Conservation (phyloP, 2,113 vertebrate species). For the Corythornis madagascariensis region DNA sequence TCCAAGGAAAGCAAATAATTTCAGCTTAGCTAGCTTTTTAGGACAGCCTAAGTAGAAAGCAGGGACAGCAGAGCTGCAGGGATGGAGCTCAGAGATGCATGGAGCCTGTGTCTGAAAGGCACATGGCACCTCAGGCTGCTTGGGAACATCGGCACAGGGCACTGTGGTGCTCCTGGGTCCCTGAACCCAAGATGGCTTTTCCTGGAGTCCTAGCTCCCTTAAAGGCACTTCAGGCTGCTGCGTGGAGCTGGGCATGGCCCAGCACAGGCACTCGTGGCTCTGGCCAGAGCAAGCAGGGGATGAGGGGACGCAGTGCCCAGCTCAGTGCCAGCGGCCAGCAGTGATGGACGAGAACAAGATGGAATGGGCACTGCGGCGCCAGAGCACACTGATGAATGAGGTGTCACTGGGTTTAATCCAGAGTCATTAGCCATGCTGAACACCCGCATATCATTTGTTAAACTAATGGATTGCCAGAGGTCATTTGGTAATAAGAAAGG, state of each 20-base stretch:
- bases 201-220: background rate
- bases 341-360: background rate
- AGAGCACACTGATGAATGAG: background rate
- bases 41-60: background rate
- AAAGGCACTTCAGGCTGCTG: background rate
- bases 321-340: fast-evolving
- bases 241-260: fast-evolving
- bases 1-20: conserved; percentile 25
- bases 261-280: fast-evolving
- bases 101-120: fast-evolving
- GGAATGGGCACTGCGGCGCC: background rate
- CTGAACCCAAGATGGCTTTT: fast-evolving
- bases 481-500: conserved; percentile 46
- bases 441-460: background rate
- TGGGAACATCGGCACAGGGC: fast-evolving
- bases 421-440: conserved; percentile 38
- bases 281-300: fast-evolving
- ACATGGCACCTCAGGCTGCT: fast-evolving
- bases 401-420: conserved; percentile 6
- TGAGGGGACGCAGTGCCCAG: fast-evolving
- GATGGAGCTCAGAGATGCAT: background rate
- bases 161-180: background rate
- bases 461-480: conserved; percentile 65
- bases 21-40: conserved; percentile 60
- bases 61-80: background rate